These are phyloP conservation scores for Stigmatopora argus DNA, from an alignment of 2,113 vertebrate genomes.

Conservation along the genomic window DNA sequence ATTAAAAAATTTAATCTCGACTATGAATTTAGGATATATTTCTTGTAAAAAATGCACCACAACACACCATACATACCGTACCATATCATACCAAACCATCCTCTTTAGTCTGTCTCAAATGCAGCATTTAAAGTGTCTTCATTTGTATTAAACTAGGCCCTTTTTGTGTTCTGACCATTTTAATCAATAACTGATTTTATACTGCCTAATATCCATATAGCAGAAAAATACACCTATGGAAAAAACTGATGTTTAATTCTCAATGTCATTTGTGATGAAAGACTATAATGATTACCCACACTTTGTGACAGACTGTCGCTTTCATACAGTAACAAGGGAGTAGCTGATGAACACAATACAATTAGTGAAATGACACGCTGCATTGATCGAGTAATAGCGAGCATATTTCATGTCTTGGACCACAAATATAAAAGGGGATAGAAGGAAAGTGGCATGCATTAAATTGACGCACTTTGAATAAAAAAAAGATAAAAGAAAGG, in stretches of 20 bases:
- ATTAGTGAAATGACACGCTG: slow-evolving; percentile 24
- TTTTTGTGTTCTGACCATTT: slow-evolving; percentile 22
- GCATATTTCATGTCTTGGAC: slow-evolving; percentile 8
- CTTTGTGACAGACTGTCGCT: slow-evolving; percentile 31
- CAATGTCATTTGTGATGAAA: slow-evolving; percentile 21
- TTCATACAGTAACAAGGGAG: slow-evolving; percentile 35
- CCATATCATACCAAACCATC: too few relatives aligned
- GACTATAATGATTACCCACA: slow-evolving; percentile 24
- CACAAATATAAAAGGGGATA: not conserved
- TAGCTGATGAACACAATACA: slow-evolving; percentile 29
- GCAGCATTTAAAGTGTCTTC: too few relatives aligned
- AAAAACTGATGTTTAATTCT: slow-evolving; percentile 25
- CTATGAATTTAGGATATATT: too few relatives aligned
- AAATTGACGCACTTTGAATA: not conserved
- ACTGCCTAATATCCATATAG: slow-evolving; percentile 8
- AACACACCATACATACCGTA: too few relatives aligned
- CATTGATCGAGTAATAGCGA: slow-evolving; percentile 30
- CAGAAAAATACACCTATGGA: not conserved
- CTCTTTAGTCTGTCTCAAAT: too few relatives aligned
- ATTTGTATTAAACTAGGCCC: slow-evolving; percentile 3
- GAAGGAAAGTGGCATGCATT: slow-evolving; percentile 5
- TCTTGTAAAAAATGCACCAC: too few relatives aligned
- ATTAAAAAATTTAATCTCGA: too few relatives aligned
- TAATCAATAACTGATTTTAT: slow-evolving; percentile 5
- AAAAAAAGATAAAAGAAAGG: not conserved